Evolutionary conservation across 2,888 invertebrate species (phyloP), one percentile per base, ranked within the genome.

Genomic region (Volucella bombylans): DNA sequence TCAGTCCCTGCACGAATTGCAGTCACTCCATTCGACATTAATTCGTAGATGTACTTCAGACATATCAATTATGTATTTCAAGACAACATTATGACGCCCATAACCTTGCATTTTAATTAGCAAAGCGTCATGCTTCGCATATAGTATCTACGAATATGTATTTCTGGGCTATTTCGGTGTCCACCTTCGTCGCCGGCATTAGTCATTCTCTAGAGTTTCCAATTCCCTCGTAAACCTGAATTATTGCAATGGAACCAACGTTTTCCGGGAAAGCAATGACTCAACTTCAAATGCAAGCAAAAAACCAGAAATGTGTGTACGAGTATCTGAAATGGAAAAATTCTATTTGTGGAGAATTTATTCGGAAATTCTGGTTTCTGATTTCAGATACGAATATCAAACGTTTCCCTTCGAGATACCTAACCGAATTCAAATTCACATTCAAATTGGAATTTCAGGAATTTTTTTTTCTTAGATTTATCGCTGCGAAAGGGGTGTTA

Each of bases 21-120:
- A 52, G 23, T 41, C 41, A 8, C 39, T 31, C 31, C 1, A 6
- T 31, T 31, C 31, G 31, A 31, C 18, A 65, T 65, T 41, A 65
- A 52, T 65, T 65, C 41, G 6, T 23, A 18, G 41, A 10, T 41
- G 31, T 18, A 15, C 15, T 8, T 49, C 18, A 15, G 10, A 47
- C 9, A 62, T 49, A 62, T 38, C 31, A 62, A 62, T 47, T 38
- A 62, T 31, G 31, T 31, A 31, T 47, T 47, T 62, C 4, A 39
- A 64, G 15, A 15, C 8, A 49, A 64, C 31, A 31, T 31, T 1
- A 31, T 31, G 31, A 1, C 41, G 9, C 8, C 9, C 65, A 59
- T 65, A 52, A 52, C 65, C 41, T 65, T 65, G 52, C 65, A 52
- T 65, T 65, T 41, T 50, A 65, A 31, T 6, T 31, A 31, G 31